Percentiles rank a stretch among this genome's conserved stretches.
These are phyloP conservation scores for Pygoscelis antarcticus DNA, from an alignment of 2,113 vertebrate species.

Conservation along the genomic window DNA sequence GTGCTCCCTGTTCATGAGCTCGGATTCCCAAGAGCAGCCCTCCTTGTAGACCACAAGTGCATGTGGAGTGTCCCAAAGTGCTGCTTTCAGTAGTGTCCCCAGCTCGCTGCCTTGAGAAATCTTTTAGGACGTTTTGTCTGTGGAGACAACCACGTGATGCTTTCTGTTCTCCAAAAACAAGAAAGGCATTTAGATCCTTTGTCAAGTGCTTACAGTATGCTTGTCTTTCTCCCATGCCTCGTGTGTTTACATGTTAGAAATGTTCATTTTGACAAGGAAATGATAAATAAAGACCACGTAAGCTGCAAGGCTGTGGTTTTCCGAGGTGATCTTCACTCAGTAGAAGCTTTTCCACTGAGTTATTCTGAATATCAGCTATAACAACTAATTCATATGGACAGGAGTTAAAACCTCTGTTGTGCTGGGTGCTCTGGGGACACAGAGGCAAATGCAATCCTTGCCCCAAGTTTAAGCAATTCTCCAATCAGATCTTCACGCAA, in stretches of 20 bases:
- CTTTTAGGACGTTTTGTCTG: not conserved
- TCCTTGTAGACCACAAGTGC: not conserved
- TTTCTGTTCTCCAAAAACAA: slow-evolving; percentile 6
- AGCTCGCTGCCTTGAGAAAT: not conserved
- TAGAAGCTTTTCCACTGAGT: not conserved
- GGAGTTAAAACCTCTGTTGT: not conserved
- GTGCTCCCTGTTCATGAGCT: not conserved
- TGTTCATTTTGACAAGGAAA: not conserved
- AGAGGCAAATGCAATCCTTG: not conserved
- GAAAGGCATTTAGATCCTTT: not conserved
- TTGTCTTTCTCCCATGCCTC: not conserved
- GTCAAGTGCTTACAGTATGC: not conserved
- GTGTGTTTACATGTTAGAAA: not conserved
- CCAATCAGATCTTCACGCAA: not conserved
- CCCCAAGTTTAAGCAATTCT: not conserved
- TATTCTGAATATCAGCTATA: not conserved
- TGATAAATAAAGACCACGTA: not conserved
- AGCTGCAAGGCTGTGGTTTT: not conserved
- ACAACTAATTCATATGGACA: not conserved
- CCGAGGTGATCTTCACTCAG: not conserved
- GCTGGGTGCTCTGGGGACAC: not conserved
- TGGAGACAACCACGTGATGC: not conserved
- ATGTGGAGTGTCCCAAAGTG: not conserved
- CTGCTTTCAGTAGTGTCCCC: not conserved
- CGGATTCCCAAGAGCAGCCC: no score